Evolutionary conservation across 2,888 invertebrate genomes (phyloP), one percentile per base, ranked within the genome.

Genomic region (Athetis lepigone): DNA sequence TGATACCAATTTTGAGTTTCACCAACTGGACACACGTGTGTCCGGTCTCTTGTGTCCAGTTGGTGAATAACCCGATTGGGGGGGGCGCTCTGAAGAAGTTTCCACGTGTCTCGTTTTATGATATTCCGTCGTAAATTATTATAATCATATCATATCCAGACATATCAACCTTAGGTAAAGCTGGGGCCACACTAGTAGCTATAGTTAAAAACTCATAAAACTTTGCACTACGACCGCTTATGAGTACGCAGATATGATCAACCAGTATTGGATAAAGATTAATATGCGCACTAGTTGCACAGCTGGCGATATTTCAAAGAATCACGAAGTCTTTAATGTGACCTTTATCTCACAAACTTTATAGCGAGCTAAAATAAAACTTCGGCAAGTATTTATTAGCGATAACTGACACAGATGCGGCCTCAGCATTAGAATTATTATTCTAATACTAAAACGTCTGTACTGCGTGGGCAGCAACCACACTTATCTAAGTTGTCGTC

Each of bases 71-170:
- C n/a, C n/a, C n/a, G n/a, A n/a, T n/a, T n/a, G n/a, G n/a, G n/a
- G n/a, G 19, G 16, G 21, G 6, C 29, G 11, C 33, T 43, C 2
- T 27, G 19, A 18, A 57, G 2, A 36, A 16, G 8, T 40, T 18
- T 33, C 40, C 23, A 50, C 25, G 16, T 62, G 19, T 16, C 51
- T 11, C 19, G 11, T 40, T 47, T 23, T 47, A 46, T 33, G 29
- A 33, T 59, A 23, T n/a, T 23, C 13, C 27, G 11, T 19, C 33
- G 13, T 25, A 42, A 19, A 19, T 61, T 18, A 46, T 57, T 13
- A 29, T n/a, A n/a, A n/a, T n/a, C n/a, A n/a, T n/a, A n/a, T n/a
- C n/a, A 6, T 25, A 25, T 25, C 9, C 0, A 23, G 18, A 16
- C 9, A 37, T 21, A 0, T 36, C 9, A 27, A 37, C 11, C 8